Percentiles rank a stretch among this genome's conserved stretches.
Evolutionary conservation across 2,113 vertebrate species (phyloP).

Genomic region (Mus pahari): DNA sequence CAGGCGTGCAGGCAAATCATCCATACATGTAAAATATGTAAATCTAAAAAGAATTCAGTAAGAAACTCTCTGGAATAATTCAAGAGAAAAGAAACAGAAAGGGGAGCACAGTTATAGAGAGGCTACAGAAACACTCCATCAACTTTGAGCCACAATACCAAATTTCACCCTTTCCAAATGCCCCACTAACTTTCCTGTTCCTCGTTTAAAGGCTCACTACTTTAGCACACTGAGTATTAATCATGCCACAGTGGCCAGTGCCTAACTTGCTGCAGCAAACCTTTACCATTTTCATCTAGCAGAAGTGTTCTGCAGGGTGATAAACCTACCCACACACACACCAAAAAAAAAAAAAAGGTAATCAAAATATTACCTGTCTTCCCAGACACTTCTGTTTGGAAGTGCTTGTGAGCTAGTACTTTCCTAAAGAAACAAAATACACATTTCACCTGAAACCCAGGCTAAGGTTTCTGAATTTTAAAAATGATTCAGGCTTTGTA

Average conservation of each 20-base stretch:
- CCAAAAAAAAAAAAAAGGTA: neutral
- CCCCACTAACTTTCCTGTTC: neutral
- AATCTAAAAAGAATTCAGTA: neutral
- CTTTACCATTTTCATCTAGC: slow-evolving; percentile 27
- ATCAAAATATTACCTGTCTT: neutral
- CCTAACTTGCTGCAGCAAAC: neutral
- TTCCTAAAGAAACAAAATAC: neutral
- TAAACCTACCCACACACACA: neutral
- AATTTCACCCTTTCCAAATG: neutral
- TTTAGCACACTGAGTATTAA: neutral
- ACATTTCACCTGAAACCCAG: neutral
- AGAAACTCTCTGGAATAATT: neutral
- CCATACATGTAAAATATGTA: neutral
- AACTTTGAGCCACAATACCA: neutral
- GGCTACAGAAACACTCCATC: neutral
- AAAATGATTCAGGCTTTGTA: neutral
- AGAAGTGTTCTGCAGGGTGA: neutral
- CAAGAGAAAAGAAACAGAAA: slow-evolving; percentile 7
- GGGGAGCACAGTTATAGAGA: neutral
- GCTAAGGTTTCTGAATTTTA: neutral
- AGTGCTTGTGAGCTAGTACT: neutral
- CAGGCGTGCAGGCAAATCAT: neutral
- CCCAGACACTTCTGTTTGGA: neutral
- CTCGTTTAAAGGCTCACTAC: neutral
- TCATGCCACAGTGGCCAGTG: neutral